Percentiles rank a stretch among this genome's conserved stretches.
Conservation (phyloP, 2,888 invertebrate species). For the Watsonalla cultraria region DNA sequence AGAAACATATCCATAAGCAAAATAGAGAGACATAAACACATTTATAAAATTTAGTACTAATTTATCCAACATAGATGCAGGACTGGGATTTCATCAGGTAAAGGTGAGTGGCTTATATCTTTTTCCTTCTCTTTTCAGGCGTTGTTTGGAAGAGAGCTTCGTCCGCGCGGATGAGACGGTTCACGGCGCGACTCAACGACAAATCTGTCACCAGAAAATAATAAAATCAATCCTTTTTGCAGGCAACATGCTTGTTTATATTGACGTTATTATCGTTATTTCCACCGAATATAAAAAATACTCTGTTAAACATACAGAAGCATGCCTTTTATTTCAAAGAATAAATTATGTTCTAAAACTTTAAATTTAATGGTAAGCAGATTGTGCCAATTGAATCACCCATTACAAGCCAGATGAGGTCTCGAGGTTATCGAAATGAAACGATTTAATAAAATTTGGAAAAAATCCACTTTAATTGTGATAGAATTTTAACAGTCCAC, state of each 20-base stretch:
- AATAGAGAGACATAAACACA: neutral
- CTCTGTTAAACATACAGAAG: too few species aligned
- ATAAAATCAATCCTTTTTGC: slow-evolving; percentile 8
- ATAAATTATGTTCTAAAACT: slow-evolving; percentile 8
- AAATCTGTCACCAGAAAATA: slow-evolving; percentile 64
- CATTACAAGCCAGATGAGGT: slow-evolving; percentile 34
- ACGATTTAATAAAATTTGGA: slow-evolving; percentile 40
- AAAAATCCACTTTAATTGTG: slow-evolving; percentile 59
- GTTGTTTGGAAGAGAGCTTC: slow-evolving; percentile 67
- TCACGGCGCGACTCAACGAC: slow-evolving; percentile 72
- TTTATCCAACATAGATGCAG: neutral
- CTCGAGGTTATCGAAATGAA: slow-evolving; percentile 46
- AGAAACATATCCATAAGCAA: too few species aligned
- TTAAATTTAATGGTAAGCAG: slow-evolving; percentile 53
- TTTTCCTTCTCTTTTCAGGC: slow-evolving; percentile 73
- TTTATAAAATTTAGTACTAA: too few species aligned
- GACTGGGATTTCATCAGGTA: slow-evolving; percentile 9
- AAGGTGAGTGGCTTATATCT: slow-evolving; percentile 48
- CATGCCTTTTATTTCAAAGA: neutral
- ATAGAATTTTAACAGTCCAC: slow-evolving; percentile 73
- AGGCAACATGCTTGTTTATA: neutral
- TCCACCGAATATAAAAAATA: too few species aligned
- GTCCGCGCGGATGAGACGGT: slow-evolving; percentile 69
- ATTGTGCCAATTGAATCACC: slow-evolving; percentile 71
- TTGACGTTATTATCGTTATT: neutral